Base-by-base conservation (phyloP, 2,113 vertebrate species). In the Scophthalmus maximus region DNA sequence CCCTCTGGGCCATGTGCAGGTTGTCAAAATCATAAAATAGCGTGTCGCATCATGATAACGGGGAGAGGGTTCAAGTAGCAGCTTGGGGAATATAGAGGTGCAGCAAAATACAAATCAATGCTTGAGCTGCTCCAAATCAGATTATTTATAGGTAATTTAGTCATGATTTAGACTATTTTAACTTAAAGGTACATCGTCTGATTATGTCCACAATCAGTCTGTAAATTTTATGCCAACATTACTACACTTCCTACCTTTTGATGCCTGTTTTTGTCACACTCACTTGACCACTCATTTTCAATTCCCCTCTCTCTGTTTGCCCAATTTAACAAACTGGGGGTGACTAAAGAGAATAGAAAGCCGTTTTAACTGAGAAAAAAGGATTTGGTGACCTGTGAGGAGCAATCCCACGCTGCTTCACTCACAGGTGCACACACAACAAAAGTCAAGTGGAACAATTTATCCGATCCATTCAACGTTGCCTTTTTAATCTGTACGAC, bases 401-500 rank as follows among this genome's bases (percentile, higher is more conserved):
- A 79, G 58, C 88, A 91, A 92, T 92, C 90, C 90, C 88, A 93
- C 81, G 79, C 82, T 90, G 84, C 82, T 85, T 92, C 81, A 89
- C 81, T 90, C 89, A 92, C 92, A 94, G 92, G 92, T 93, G 92
- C 91, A 90, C 25, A 18, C 87, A 87, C 85, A 88, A 92, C 92
- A 92, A 92, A 92, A 94, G 90, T 92, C 91, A 93, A 92, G 89
- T 85, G 55, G 82, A 80, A 89, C 89, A 83, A 90, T 93, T 93
- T 87, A 87, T 82, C 85, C 68, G 3, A 68, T 79, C 89, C 73
- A 87, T 91, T 95, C 93, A 96, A 91, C 90, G 91, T 95, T 95
- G 94, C 92, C 85, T 92, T 92, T 94, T 94, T 96, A 96, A 96
- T 95, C 92, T 95, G 93, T 95, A 92, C 90, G 94, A 94, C 94